Conservation (phyloP, 2,113 vertebrate genomes). For the Mixornis gularis region DNA sequence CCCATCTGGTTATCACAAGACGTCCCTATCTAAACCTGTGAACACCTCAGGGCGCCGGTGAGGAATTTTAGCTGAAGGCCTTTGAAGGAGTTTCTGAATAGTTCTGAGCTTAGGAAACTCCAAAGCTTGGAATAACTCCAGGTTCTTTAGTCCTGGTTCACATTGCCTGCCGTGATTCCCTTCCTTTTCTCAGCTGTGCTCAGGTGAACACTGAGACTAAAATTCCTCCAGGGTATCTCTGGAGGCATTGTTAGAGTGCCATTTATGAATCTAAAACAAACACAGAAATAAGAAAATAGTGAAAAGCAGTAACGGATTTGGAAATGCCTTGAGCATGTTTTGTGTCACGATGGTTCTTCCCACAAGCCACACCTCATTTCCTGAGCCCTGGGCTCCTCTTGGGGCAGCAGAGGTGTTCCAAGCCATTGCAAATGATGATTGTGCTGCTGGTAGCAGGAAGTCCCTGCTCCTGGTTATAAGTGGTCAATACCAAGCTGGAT, state of each 20-base stretch:
- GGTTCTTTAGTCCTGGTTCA: background rate
- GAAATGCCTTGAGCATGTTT: background rate
- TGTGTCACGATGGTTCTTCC: background rate
- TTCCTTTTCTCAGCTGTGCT: background rate
- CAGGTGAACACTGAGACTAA: background rate
- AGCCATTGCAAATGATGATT: background rate
- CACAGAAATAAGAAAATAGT: background rate
- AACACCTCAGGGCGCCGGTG: rapidly evolving
- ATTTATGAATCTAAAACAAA: background rate
- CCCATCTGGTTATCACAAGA: background rate
- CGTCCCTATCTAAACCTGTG: background rate
- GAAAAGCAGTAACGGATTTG: background rate
- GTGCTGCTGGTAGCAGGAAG: background rate
- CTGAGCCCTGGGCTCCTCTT: background rate
- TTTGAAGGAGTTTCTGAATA: background rate
- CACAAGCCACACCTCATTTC: background rate
- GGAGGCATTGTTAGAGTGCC: background rate
- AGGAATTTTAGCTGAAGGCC: background rate
- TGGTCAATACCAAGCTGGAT: no score
- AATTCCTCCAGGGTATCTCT: background rate
- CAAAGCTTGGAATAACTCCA: background rate
- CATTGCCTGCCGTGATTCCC: background rate
- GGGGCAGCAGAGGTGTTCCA: background rate
- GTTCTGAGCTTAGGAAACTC: background rate
- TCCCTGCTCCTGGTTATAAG: background rate